These are phyloP conservation scores for Lasioglossum vierecki DNA, from an alignment of 2,888 invertebrate genomes.

Conservation along the genomic window DNA sequence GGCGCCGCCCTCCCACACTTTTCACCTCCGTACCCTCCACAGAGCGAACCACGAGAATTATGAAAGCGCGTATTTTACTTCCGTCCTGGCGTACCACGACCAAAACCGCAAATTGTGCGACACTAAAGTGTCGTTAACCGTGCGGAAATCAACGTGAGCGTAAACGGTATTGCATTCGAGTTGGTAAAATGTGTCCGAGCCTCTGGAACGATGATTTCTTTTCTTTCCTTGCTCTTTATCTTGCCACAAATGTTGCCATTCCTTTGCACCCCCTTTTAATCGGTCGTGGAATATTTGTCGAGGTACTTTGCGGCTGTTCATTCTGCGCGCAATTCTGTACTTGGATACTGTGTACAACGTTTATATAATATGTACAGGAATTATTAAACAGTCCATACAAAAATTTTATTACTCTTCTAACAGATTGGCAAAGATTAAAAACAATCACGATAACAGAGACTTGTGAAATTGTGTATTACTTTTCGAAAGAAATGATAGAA, in stretches of 20 bases:
- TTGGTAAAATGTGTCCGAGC: background rate
- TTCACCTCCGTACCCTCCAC: background rate
- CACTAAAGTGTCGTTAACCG: constrained; percentile 19
- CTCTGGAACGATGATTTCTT: background rate
- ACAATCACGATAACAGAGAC: background rate
- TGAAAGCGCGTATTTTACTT: constrained; percentile 54
- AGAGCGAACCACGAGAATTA: constrained; percentile 57
- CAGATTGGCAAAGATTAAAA: no score
- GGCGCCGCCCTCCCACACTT: background rate
- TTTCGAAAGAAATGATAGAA: background rate
- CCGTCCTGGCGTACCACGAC: background rate
- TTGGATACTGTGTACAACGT: background rate
- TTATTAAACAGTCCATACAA: background rate
- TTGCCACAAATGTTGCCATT: background rate
- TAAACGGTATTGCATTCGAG: constrained; percentile 4
- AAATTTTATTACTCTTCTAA: no score
- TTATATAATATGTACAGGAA: background rate
- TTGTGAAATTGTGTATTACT: background rate
- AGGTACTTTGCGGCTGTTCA: background rate
- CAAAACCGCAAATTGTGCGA: constrained; percentile 11
- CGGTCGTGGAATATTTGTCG: background rate
- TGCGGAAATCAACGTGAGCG: constrained; percentile 1
- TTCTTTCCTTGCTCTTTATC: background rate
- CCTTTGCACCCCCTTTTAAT: background rate
- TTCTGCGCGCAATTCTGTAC: background rate